A percentile compares a stretch with the other conserved stretches of the same genome.
Evolutionary conservation across 1,140 invertebrate genomes (phyloP).

Genomic region (Diploscapter pachys): DNA sequence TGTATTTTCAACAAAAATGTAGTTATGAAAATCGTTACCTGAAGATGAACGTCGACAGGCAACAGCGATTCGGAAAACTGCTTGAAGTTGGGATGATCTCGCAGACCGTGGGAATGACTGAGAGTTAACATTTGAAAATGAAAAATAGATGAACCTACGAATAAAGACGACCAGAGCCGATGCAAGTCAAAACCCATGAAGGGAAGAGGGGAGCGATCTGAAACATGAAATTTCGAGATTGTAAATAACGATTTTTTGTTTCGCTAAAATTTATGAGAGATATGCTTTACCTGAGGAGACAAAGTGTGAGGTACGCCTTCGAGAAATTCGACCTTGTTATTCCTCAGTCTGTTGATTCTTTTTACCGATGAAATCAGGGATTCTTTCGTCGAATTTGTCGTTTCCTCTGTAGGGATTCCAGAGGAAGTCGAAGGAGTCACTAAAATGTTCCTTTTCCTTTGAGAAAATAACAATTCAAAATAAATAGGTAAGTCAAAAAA

Average conservation of each 20-base stretch:
- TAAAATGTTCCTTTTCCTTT: too few species aligned
- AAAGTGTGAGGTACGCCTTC: not conserved
- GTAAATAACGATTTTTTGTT: not conserved
- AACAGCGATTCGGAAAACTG: conserved; percentile 82
- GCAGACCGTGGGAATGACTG: conserved; percentile 75
- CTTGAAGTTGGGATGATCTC: conserved; percentile 76
- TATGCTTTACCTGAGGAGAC: not conserved
- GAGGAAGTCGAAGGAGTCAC: conserved; percentile 5
- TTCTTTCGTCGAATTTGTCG: conserved; percentile 13
- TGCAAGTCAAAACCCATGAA: conserved; percentile 84
- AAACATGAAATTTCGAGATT: conserved; percentile 15
- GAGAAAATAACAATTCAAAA: too few species aligned
- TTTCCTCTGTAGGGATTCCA: not conserved
- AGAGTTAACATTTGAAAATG: not conserved
- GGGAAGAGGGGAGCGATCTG: conserved; percentile 73
- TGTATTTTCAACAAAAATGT: too few species aligned
- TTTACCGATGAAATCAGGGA: conserved; percentile 18
- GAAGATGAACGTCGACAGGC: conserved; percentile 88
- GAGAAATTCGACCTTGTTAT: conserved; percentile 15
- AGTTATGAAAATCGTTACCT: conserved; percentile 47
- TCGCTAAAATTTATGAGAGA: not conserved
- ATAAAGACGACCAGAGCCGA: conserved; percentile 84
- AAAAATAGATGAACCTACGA: not conserved
- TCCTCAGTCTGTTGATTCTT: conserved; percentile 11
- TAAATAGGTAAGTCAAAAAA: too few species aligned